Evolutionary conservation across 2,797 vertebrate genomes (phyloP), one percentile per base, ranked within the genome.

Genomic region (Lepus oiostolus): DNA sequence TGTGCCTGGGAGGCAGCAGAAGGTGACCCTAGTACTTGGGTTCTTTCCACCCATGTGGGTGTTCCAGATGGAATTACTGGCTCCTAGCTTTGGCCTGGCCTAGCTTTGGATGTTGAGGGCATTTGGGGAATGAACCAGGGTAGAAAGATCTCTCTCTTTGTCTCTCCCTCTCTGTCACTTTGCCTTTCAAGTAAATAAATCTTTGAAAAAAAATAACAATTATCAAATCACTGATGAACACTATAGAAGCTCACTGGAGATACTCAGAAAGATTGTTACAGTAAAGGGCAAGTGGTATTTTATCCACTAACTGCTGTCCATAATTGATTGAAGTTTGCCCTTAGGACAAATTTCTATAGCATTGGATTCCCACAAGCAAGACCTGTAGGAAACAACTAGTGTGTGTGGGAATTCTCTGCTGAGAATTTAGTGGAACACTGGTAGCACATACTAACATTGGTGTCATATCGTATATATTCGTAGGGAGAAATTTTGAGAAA

Each of bases 401-500:
- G 10, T 90, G 19, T 65, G 65, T 71, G 50, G 32, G 21, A 87
- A 68, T 62, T 93, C 42, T 87, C 42, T 58, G 32, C 14, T 38
- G 54, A 63, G n/a, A 54, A 75, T 75, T 93, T 75, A 24, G 12
- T 52, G 22, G 83, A 19, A 6, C 28, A 68, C 12, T 62, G 17
- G 47, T 32, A 72, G 26, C 38, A 79, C 84, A 28, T 71, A 32
- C 75, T 85, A 47, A 22, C 54, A 11, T 88, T 14, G 9, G 5
- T 88, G 11, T 83, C 22, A 74, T 84, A 10, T 47, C 8, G 21
- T 28, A 68, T 84, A 62, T 42, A 62, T 50, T 42, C 16, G 28
- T 79, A 91, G 79, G n/a, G 50, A 52, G 67, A 38, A 28, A 62
- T 74, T 77, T 90, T 88, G 60, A 80, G 62, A 92, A 91, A 67